Evolutionary conservation across 1,140 invertebrate species (phyloP).

Genomic region (Drosophila funebris): DNA sequence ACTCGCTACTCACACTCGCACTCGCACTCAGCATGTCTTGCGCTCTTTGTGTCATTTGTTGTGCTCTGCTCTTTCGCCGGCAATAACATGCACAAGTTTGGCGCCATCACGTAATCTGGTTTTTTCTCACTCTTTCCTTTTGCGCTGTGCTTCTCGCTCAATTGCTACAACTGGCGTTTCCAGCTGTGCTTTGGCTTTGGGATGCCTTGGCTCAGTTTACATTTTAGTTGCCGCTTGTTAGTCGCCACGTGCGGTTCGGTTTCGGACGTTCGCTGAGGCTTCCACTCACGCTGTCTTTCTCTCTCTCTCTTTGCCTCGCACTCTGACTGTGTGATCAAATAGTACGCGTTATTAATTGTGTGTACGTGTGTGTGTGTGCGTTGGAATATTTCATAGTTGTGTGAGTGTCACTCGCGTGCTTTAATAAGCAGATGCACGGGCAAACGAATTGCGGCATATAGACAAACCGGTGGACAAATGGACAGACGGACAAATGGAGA

Average conservation of each 20-base stretch:
- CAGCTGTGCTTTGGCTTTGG: conserved; percentile 46
- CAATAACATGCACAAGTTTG: conserved; percentile 39
- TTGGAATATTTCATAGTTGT: conserved; percentile 15
- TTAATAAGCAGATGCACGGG: conserved; percentile 34
- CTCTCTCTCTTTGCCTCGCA: neutral
- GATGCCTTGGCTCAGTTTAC: conserved; percentile 34
- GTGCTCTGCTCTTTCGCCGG: conserved; percentile 72
- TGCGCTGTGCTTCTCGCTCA: conserved; percentile 31
- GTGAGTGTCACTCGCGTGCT: conserved; percentile 48
- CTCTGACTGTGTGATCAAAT: conserved; percentile 24
- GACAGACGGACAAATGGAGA: neutral
- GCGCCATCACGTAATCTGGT: conserved; percentile 25
- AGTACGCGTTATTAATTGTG: conserved; percentile 27
- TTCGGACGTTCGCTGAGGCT: conserved; percentile 25
- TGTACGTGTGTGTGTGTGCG: conserved; percentile 25
- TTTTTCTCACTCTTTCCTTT: conserved; percentile 40
- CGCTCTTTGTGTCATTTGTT: conserved; percentile 46
- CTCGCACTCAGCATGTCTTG: neutral
- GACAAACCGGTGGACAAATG: neutral
- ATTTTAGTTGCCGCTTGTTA: conserved; percentile 70
- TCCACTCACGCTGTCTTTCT: conserved; percentile 3
- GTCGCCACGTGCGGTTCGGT: conserved; percentile 75
- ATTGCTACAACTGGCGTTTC: conserved; percentile 36
- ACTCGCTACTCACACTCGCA: neutral
- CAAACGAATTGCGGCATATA: conserved; percentile 5